phyloP scores from a whole-genome alignment of 2,113 vertebrate species.

The Meles meles region DNA sequence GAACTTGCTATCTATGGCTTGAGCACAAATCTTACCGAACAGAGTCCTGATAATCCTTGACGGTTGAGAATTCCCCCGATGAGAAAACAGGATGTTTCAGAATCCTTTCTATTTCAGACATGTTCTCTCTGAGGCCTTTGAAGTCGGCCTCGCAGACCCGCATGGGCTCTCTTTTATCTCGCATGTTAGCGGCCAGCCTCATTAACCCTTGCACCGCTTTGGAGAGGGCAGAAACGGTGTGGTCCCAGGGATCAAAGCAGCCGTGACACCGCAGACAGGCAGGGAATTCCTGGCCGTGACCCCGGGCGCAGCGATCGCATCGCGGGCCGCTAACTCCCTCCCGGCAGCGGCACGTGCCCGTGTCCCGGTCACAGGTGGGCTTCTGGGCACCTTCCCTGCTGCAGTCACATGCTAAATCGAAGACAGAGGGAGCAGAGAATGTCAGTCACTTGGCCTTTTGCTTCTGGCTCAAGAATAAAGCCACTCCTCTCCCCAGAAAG shows the following conservation, averaged over 20 bases:
- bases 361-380: constrained; percentile 85
- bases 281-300: constrained; percentile 84
- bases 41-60: constrained; percentile 79
- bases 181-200: constrained; percentile 72
- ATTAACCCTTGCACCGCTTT: constrained; percentile 78
- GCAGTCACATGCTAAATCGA: constrained; percentile 86
- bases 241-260: constrained; percentile 85
- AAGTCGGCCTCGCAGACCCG: constrained; percentile 64
- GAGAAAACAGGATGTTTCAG: constrained; percentile 75
- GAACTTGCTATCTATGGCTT: background rate
- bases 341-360: constrained; percentile 84
- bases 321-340: constrained; percentile 80
- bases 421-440: constrained; percentile 10
- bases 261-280: constrained; percentile 85
- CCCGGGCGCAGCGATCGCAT: constrained; percentile 83
- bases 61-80: constrained; percentile 68
- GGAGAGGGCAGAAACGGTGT: constrained; percentile 78
- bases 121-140: constrained; percentile 78
- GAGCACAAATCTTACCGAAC: constrained; percentile 77
- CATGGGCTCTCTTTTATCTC: constrained; percentile 71
- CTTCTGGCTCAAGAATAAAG: background rate
- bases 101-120: constrained; percentile 77
- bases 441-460: background rate
- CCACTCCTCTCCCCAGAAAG: background rate
- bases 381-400: constrained; percentile 82